Base-by-base conservation (phyloP, 1,140 invertebrate species). In the Eufriesea mexicana region DNA sequence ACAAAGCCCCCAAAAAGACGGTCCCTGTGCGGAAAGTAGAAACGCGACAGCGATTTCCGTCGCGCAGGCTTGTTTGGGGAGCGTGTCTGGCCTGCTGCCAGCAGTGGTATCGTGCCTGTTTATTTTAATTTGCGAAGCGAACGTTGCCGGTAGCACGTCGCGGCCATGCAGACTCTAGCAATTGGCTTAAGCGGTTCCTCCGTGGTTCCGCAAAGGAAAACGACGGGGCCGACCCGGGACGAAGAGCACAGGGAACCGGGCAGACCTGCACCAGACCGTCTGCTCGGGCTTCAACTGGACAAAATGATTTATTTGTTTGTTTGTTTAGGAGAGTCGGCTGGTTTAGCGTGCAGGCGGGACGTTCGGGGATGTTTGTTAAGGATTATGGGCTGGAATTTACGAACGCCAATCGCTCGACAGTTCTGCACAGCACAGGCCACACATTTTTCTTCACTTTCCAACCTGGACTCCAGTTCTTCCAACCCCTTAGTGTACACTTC, bases 51-150 rank as follows among this genome's bases (percentile, higher is more conserved):
- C 77, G 83, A 84, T 84, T 84, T 84, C 83, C 78, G 77, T 80
- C 68, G 67, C 45, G 42, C 61, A 23, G 12, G 78, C 51, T 71
- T 78, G 75, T 55, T 71, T 55, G 76, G 76, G 82, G 20, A 79
- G 51, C 77, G 83, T 74, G 70, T 64, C 61, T 84, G 83, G 83
- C 78, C 45, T 47, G 2, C 45, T 64, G 83, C 83, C 83, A 84
- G 23, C n/a, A 12, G 16, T 8, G 57, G 78, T 57, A 70, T 83
- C 81, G 54, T 35, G 83, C 70, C 70, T 80, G 83, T 84, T 84
- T 84, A 84, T 84, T 84, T 84, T 84, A 84, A 84, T 84, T 84
- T 80, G 86, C 59, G 70, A 76, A 74, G 67, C 74, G 78, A 73
- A 74, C 78, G 78, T 25, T 55, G 59, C 74, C 64, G 51, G 49